Conservation (phyloP, 1,140 invertebrate genomes). For the Bombyx mandarina region DNA sequence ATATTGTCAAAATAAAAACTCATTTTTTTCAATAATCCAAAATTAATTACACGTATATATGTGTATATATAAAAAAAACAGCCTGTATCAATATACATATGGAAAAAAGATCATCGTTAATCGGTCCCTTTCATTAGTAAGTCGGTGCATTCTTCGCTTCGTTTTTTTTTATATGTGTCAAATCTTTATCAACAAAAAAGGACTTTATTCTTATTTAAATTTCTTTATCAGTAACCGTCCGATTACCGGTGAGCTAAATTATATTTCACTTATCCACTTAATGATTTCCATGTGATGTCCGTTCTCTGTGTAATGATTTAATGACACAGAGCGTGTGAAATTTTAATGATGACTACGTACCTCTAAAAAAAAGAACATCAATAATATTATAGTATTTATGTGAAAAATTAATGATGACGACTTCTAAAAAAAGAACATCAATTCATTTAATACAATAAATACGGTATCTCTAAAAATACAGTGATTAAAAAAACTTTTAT, state of each 20-base stretch:
- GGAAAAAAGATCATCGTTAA: constrained; percentile 68
- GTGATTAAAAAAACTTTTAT: too few species aligned
- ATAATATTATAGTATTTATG: too few species aligned
- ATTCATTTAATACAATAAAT: too few species aligned
- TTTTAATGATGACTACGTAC: too few species aligned
- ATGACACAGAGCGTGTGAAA: too few species aligned
- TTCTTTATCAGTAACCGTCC: constrained; percentile 48
- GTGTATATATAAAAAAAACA: constrained; percentile 8
- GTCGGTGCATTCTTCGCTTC: constrained; percentile 53
- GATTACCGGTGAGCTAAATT: constrained; percentile 37
- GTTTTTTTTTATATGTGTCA: constrained; percentile 64
- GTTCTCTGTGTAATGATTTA: not conserved
- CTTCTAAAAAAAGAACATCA: too few species aligned
- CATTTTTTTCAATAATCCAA: too few species aligned
- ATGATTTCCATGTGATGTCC: constrained; percentile 6
- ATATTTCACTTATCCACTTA: constrained; percentile 39
- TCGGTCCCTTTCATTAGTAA: constrained; percentile 69
- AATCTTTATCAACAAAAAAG: constrained; percentile 68
- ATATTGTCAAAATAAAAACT: too few species aligned
- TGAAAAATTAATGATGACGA: too few species aligned
- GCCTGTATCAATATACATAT: constrained; percentile 42
- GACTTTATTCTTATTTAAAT: constrained; percentile 69
- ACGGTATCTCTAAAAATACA: too few species aligned
- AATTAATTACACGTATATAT: too few species aligned
- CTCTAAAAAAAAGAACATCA: too few species aligned